These are phyloP conservation scores for Neoniphon sammara DNA, from an alignment of 2,797 vertebrate species.

Conservation along the genomic window DNA sequence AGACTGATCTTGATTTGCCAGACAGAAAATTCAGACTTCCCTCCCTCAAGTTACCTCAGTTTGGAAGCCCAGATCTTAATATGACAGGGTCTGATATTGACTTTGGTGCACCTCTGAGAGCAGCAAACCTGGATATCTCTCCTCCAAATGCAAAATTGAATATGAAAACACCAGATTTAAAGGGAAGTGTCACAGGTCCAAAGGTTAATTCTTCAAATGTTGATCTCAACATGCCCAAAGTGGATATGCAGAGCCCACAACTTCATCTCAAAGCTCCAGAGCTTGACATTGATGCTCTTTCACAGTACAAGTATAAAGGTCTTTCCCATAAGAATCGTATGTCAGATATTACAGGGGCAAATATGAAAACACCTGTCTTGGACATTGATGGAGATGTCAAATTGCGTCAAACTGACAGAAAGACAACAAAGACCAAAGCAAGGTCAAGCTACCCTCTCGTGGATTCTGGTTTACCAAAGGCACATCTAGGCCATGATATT, in stretches of 20 bases:
- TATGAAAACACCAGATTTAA: constrained; percentile 53
- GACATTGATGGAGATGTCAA: constrained; percentile 61
- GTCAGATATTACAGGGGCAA: constrained; percentile 42
- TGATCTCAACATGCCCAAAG: constrained; percentile 34
- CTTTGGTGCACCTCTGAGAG: constrained; percentile 51
- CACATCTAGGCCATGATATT: not conserved
- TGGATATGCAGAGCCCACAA: constrained; percentile 34
- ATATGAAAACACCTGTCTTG: constrained; percentile 59
- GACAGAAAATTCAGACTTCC: constrained; percentile 47
- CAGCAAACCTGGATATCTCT: constrained; percentile 38
- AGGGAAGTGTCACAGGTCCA: constrained; percentile 44
- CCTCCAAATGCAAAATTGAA: constrained; percentile 60
- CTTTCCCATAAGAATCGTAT: constrained; percentile 45
- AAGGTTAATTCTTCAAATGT: constrained; percentile 49
- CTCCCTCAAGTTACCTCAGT: constrained; percentile 49
- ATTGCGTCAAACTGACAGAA: constrained; percentile 20
- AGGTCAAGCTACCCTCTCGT: constrained; percentile 48
- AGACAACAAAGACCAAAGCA: constrained; percentile 11
- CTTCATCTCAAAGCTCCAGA: constrained; percentile 53
- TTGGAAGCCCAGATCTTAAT: constrained; percentile 46
- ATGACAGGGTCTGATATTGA: constrained; percentile 50
- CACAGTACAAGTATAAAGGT: constrained; percentile 36
- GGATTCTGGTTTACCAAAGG: constrained; percentile 23
- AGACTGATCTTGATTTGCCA: constrained; percentile 42
- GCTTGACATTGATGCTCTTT: constrained; percentile 54